These are phyloP conservation scores for Nasonia longicornis DNA, from an alignment of 1,140 invertebrate genomes.

Conservation along the genomic window DNA sequence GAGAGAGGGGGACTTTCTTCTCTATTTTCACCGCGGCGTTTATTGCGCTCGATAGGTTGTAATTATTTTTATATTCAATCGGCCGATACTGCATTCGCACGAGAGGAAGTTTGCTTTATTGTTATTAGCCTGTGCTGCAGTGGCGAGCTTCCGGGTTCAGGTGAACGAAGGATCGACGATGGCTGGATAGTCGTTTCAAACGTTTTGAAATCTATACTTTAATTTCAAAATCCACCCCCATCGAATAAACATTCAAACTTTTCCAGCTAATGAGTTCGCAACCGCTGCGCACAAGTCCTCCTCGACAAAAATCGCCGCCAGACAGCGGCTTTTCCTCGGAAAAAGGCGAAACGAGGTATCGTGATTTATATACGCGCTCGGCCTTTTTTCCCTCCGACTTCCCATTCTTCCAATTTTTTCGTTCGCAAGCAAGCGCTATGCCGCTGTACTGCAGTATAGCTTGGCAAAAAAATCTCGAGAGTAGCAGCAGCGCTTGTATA, in stretches of 20 bases:
- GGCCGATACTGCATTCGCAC: background rate
- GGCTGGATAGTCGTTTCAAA: background rate
- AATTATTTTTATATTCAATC: conserved; percentile 8
- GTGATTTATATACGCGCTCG: conserved; percentile 32
- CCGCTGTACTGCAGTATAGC: background rate
- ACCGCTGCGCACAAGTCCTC: background rate
- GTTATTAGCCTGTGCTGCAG: background rate
- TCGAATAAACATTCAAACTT: too few relatives aligned
- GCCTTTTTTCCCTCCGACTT: background rate
- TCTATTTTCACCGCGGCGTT: conserved; percentile 9
- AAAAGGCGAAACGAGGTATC: conserved; percentile 15
- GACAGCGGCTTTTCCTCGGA: background rate
- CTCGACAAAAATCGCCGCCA: background rate
- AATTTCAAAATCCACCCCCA: too few relatives aligned
- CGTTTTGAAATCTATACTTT: background rate
- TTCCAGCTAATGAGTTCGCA: background rate
- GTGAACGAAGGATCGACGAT: background rate
- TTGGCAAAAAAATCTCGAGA: background rate
- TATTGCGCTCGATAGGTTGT: conserved; percentile 18
- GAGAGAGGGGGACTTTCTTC: background rate
- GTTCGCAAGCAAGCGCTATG: background rate
- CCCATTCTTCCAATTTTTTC: conserved; percentile 13
- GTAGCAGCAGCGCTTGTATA: background rate
- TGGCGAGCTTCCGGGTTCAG: background rate
- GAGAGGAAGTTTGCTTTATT: background rate